Evolutionary conservation across 2,888 invertebrate species (phyloP).

Genomic region (Unio delphinus): DNA sequence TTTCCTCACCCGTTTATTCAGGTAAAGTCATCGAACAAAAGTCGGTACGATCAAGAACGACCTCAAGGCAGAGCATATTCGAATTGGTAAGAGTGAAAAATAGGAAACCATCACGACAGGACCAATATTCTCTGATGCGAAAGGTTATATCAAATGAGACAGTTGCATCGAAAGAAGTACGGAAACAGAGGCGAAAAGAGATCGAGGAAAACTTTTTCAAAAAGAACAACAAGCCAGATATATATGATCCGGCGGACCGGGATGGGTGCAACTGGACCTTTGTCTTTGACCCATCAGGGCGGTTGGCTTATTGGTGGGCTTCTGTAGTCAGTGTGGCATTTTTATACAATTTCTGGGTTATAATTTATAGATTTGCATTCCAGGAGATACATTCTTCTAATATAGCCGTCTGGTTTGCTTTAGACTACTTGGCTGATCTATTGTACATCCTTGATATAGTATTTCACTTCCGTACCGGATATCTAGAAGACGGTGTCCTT

Average conservation of each 20-base stretch:
- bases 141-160: slow-evolving; percentile 74
- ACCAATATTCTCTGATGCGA: slow-evolving; percentile 75
- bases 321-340: slow-evolving; percentile 70
- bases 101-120: slow-evolving; percentile 80
- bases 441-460: slow-evolving; percentile 96
- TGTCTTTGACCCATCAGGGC: slow-evolving; percentile 98
- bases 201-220: slow-evolving; percentile 71
- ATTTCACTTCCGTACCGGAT: slow-evolving; percentile 97
- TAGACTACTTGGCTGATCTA: slow-evolving; percentile 97
- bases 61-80: slow-evolving; percentile 78
- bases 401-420: slow-evolving; percentile 93
- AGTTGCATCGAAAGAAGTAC: slow-evolving; percentile 77
- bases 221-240: slow-evolving; percentile 53
- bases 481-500: slow-evolving; percentile 96
- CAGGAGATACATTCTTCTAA: slow-evolving; percentile 92
- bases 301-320: slow-evolving; percentile 77
- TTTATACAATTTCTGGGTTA: slow-evolving; percentile 73
- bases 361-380: slow-evolving; percentile 98
- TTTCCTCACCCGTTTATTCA: slow-evolving; percentile 72
- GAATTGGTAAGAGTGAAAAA: slow-evolving; percentile 85
- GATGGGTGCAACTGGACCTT: slow-evolving; percentile 82
- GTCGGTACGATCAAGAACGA: slow-evolving; percentile 72
- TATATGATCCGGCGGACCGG: slow-evolving; percentile 70
- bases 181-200: slow-evolving; percentile 70
- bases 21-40: slow-evolving; percentile 62